A percentile compares a stretch with the other conserved stretches of the same genome.
Evolutionary conservation across 1,140 invertebrate species (phyloP).

Genomic region (Armadillidium nasatum): DNA sequence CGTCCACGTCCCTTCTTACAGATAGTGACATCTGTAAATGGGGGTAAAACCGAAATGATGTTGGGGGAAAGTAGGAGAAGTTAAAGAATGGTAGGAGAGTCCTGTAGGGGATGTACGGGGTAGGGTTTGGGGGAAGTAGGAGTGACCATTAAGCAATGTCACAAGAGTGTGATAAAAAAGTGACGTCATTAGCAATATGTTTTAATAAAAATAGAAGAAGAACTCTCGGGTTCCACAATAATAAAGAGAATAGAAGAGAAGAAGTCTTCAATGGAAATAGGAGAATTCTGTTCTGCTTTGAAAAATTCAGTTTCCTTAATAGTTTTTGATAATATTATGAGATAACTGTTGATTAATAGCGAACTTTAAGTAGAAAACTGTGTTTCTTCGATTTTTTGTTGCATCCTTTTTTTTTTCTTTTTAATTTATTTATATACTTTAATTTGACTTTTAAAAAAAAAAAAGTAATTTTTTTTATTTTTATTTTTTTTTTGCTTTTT

Average conservation of each 20-base stretch:
- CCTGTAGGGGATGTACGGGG: background rate
- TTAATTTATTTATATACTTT: no score
- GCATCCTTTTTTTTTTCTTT: no score
- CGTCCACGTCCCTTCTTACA: background rate
- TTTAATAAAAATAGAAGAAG: background rate
- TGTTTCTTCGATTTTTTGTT: background rate
- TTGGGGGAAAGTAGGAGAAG: no score
- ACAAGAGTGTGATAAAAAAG: background rate
- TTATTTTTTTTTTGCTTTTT: no score
- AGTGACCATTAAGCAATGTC: constrained; percentile 7
- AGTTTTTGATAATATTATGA: background rate
- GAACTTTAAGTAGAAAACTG: background rate
- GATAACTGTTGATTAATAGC: background rate
- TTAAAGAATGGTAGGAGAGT: no score
- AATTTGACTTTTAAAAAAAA: no score
- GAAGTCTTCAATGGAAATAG: background rate
- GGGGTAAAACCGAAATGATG: background rate
- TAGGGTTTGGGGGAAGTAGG: background rate
- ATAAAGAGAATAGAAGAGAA: no score
- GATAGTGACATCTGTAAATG: constrained; percentile 6
- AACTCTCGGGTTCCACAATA: no score
- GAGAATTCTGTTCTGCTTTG: background rate
- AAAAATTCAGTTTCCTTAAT: background rate
- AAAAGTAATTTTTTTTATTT: no score
- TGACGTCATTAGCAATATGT: constrained; percentile 2